These are phyloP conservation scores for Bos javanicus DNA, from an alignment of 2,113 vertebrate species.

Conservation along the genomic window DNA sequence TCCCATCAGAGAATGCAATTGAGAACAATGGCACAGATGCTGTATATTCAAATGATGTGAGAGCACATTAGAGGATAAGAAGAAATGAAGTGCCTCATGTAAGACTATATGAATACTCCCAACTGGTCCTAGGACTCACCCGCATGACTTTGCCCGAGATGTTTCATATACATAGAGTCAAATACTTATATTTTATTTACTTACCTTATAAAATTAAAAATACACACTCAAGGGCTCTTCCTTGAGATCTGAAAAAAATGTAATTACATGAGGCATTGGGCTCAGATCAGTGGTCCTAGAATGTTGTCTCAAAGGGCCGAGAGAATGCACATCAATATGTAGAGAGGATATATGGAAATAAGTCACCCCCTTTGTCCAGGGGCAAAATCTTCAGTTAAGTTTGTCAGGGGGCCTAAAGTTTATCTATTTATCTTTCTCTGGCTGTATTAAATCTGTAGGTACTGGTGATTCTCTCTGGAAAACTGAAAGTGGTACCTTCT, in stretches of 20 bases:
- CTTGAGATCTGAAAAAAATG: background rate
- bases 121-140: background rate
- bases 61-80: constrained; percentile 26
- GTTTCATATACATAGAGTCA: background rate
- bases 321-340: fast-evolving
- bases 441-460: background rate
- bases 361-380: background rate
- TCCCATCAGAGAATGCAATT: constrained; percentile 33
- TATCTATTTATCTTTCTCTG: background rate
- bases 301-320: background rate
- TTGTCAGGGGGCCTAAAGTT: background rate
- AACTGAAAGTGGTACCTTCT: background rate
- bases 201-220: constrained; percentile 38
- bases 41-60: background rate
- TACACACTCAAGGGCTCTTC: background rate
- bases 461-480: background rate
- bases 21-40: constrained; percentile 54
- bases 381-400: background rate
- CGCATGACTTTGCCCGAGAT: background rate
- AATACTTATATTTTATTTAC: background rate
- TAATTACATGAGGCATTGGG: background rate
- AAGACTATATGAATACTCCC: background rate
- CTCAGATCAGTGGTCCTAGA: background rate
- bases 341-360: background rate
- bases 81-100: background rate